Evolutionary conservation across 2,113 vertebrate species (phyloP).

Genomic region (Tichodroma muraria): DNA sequence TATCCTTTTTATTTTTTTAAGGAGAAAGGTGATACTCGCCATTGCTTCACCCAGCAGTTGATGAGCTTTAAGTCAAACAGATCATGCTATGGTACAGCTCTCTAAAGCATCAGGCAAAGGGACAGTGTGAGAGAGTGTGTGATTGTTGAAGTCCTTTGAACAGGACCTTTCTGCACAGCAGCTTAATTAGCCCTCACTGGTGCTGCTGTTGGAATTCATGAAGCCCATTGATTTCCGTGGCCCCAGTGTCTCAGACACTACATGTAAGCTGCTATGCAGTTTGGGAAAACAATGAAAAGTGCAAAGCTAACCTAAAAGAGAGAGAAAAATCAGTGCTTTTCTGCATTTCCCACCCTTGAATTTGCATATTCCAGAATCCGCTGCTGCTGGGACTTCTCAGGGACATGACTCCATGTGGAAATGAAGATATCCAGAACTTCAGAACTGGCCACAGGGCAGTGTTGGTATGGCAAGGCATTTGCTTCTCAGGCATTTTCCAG

Average conservation of each 20-base stretch:
- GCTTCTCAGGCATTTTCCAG: constrained; percentile 5
- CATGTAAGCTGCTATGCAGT: constrained; percentile 62
- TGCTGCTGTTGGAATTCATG: constrained; percentile 39
- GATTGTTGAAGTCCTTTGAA: constrained; percentile 2
- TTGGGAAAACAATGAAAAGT: constrained; percentile 38
- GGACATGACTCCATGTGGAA: constrained; percentile 58
- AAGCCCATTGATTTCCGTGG: constrained; percentile 4
- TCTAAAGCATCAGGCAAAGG: not conserved
- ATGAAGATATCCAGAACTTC: constrained; percentile 37
- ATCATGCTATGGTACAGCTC: not conserved
- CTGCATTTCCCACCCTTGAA: not conserved
- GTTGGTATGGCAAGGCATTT: not conserved
- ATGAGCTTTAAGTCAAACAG: constrained; percentile 2
- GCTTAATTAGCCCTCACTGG: constrained; percentile 6
- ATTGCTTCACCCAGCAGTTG: not conserved
- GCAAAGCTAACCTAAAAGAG: not conserved
- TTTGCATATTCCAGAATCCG: not conserved
- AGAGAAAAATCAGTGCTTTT: not conserved
- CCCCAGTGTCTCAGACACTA: constrained; percentile 52
- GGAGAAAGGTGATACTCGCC: constrained; percentile 3
- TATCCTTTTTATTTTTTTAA: constrained; percentile 44
- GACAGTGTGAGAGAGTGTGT: not conserved
- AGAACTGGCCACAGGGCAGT: not conserved
- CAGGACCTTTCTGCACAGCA: constrained; percentile 18
- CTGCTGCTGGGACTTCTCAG: constrained; percentile 65